Conservation (phyloP, 2,888 invertebrate species). For the Netelia melanura region DNA sequence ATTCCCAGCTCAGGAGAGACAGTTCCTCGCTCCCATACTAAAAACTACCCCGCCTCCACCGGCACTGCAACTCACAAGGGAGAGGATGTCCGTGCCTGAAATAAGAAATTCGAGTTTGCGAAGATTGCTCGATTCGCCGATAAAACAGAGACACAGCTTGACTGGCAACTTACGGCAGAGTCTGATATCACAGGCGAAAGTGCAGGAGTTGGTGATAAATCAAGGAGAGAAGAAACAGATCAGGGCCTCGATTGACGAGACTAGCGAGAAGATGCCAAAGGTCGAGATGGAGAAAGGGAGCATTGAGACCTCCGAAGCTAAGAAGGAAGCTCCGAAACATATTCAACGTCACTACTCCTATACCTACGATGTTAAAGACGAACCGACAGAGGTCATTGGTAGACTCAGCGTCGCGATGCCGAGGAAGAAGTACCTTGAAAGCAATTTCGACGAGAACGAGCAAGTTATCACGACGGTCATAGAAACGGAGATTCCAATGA, state of each 20-base stretch:
- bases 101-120: conserved; percentile 81
- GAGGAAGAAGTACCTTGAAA: conserved; percentile 80
- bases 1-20: conserved; percentile 75
- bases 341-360: conserved; percentile 82
- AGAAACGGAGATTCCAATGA: conserved; percentile 80
- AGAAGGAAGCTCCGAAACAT: conserved; percentile 74
- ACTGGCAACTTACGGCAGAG: conserved; percentile 77
- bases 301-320: conserved; percentile 54
- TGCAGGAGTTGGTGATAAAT: conserved; percentile 60
- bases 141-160: conserved; percentile 81
- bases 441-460: conserved; percentile 82
- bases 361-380: conserved; percentile 79
- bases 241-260: conserved; percentile 55
- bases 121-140: conserved; percentile 79
- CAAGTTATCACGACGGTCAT: conserved; percentile 82
- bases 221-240: conserved; percentile 56
- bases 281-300: conserved; percentile 66
- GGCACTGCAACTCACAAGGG: conserved; percentile 67
- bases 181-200: conserved; percentile 69
- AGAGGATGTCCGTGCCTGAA: conserved; percentile 82
- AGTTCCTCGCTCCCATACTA: conserved; percentile 71
- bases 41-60: conserved; percentile 63
- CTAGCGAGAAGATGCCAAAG: conserved; percentile 68
- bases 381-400: conserved; percentile 69
- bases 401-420: conserved; percentile 76